Evolutionary conservation across 2,888 invertebrate species (phyloP).

Genomic region (Hirtodrosophila duncani): DNA sequence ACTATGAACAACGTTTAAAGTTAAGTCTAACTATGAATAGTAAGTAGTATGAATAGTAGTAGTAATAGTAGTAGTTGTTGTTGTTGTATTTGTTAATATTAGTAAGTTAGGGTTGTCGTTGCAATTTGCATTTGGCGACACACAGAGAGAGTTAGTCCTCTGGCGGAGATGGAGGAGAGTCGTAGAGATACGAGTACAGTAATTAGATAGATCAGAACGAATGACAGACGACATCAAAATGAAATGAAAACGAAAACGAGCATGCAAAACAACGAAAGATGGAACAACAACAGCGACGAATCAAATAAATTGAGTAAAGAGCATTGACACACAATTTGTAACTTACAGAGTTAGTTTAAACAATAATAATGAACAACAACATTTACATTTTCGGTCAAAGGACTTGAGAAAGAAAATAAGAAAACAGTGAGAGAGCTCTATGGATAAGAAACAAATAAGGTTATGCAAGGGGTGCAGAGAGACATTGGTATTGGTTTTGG

Average conservation of each 20-base stretch:
- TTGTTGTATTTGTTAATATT: conserved; percentile 23
- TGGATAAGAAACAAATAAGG: conserved; percentile 9
- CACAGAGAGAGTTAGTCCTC: conserved; percentile 31
- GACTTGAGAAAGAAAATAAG: conserved; percentile 18
- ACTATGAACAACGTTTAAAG: conserved; percentile 64
- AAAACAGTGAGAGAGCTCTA: too few species aligned
- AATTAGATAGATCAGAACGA: conserved; percentile 11
- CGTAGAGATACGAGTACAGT: conserved; percentile 11
- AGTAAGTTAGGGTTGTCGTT: conserved; percentile 4
- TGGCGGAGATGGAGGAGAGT: conserved; percentile 10
- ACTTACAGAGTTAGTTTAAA: conserved; percentile 21
- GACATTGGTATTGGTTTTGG: too few species aligned
- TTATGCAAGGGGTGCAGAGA: conserved; percentile 29
- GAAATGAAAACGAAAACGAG: conserved; percentile 17
- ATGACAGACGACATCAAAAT: conserved; percentile 41
- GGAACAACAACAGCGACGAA: background rate
- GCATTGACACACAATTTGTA: conserved; percentile 51
- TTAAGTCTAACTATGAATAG: conserved; percentile 37
- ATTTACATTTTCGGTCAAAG: conserved; percentile 36
- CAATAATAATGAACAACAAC: conserved; percentile 21
- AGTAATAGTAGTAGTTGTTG: conserved; percentile 14
- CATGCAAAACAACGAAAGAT: conserved; percentile 48
- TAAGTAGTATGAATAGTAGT: conserved; percentile 12
- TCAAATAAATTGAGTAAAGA: conserved; percentile 10
- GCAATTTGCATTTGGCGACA: conserved; percentile 20